Base-by-base conservation (phyloP, 2,888 invertebrate genomes). In the Antheraea yamamai region DNA sequence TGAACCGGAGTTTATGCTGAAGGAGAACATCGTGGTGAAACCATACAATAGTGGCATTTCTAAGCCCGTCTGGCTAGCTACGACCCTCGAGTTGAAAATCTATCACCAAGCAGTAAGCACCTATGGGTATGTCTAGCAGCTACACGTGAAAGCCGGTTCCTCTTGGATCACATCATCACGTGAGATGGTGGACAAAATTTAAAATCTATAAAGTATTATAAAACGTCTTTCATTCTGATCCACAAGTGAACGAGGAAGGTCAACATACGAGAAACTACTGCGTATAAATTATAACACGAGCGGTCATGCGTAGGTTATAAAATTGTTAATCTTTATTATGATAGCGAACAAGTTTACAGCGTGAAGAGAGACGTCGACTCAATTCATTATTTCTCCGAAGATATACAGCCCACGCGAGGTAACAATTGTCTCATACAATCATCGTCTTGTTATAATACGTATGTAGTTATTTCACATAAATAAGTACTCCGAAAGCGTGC, bases 261-360 rank as follows among this genome's bases (percentile, higher is more conserved):
- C 61, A 61, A 61, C 23, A 61, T 7, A 61, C 61, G 61, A 23
- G 61, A 61, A 23, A 61, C 61, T 23, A 12, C 23, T 61, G 61
- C 10, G 61, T 61, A 61, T 61, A 61, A 61, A 10, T 12, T 23
- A n/a, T 23, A n/a, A 61, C 23, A 61, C 61, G 23, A 23, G 61
- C n/a, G 23, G 61, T 61, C 61, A 61, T 61, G 61, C 20, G 58
- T n/a, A 61, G 58, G n/a, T 23, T 61, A 23, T 61, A 23, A 23
- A 61, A 61, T 26, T 61, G 23, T 61, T 61, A 61, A 61, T 61
- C 23, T n/a, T 61, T 61, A 61, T 61, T 61, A 61, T 61, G 23
- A 61, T 61, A 61, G 61, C 61, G 23, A 23, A 61, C 61, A 61
- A 61, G 61, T 23, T 61, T 23, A 61, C 23, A 23, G 23, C 61